Conservation (phyloP, 2,888 invertebrate species). For the Chaetogeoica ovagalla region DNA sequence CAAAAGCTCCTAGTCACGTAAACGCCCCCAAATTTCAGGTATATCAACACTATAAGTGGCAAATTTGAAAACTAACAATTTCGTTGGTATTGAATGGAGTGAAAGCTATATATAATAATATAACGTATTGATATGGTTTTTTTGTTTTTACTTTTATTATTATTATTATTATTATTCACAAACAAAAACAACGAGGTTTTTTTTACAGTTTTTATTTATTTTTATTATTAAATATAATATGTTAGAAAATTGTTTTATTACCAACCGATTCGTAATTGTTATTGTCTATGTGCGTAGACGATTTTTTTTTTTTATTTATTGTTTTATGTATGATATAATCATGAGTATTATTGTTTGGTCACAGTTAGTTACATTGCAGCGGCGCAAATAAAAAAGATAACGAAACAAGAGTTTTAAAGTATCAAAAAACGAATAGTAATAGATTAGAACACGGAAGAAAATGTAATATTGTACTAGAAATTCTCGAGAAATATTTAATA, state of each 20-base stretch:
- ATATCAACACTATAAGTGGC: slow-evolving; percentile 23
- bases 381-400: background rate
- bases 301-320: slow-evolving; percentile 11
- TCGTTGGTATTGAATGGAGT: background rate
- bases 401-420: background rate
- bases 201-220: background rate
- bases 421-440: background rate
- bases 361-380: background rate
- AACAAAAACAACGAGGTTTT: slow-evolving; percentile 3
- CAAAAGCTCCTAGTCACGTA: slow-evolving; percentile 50
- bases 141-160: too few species aligned
- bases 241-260: background rate
- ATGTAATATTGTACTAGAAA: background rate
- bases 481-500: background rate
- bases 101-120: background rate
- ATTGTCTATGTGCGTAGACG: background rate
- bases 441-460: background rate
- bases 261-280: background rate
- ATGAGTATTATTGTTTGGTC: background rate
- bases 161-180: too few species aligned
- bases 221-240: background rate
- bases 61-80: slow-evolving; percentile 26
- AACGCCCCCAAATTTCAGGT: slow-evolving; percentile 39
- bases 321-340: background rate
- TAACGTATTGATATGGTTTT: background rate